Conservation (phyloP, 2,113 vertebrate genomes). For the Microcebus jonahi region DNA sequence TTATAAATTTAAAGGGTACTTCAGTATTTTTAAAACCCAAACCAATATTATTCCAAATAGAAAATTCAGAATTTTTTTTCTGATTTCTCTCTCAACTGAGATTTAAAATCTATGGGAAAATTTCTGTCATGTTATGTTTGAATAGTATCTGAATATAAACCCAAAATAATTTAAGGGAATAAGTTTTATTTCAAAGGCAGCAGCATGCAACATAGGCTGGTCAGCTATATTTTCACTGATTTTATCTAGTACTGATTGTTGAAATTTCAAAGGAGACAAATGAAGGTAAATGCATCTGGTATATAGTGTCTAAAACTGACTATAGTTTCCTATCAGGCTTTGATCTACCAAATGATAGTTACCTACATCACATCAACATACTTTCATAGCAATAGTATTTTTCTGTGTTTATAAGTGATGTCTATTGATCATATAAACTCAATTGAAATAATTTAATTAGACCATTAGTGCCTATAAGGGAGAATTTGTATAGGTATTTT, state of each 20-base stretch:
- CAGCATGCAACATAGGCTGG: background rate
- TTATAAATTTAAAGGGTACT: background rate
- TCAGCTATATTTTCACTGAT: background rate
- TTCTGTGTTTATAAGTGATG: background rate
- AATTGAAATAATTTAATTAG: background rate
- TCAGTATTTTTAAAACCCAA: background rate
- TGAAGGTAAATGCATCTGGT: background rate
- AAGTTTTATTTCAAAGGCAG: background rate
- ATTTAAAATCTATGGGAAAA: slow-evolving; percentile 45
- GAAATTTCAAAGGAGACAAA: background rate
- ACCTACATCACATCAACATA: background rate
- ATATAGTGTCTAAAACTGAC: background rate
- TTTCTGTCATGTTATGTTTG: background rate
- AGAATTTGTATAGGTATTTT: background rate
- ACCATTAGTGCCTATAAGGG: background rate
- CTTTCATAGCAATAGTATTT: background rate
- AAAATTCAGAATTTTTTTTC: background rate
- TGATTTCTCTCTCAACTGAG: background rate
- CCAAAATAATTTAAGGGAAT: slow-evolving; percentile 54
- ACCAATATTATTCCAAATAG: background rate
- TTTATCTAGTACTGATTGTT: background rate
- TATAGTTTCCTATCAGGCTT: background rate
- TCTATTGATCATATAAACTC: background rate
- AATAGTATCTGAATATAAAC: background rate
- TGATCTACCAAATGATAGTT: background rate